These are phyloP conservation scores for Myopa tessellatipennis DNA, from an alignment of 2,888 invertebrate genomes.

Conservation along the genomic window DNA sequence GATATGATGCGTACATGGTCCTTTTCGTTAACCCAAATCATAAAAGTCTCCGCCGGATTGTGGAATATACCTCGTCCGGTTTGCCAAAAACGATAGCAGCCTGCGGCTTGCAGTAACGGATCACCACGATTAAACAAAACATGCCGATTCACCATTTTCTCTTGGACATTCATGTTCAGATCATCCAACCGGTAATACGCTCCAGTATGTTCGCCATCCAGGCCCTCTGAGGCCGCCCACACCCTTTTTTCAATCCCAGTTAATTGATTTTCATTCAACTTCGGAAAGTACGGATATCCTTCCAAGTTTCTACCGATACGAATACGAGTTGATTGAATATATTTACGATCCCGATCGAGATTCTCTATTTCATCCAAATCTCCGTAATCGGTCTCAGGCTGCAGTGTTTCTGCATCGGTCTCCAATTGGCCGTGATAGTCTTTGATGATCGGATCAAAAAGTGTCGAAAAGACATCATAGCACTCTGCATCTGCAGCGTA, in stretches of 20 bases:
- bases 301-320: slow-evolving; percentile 73
- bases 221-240: slow-evolving; percentile 61
- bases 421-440: slow-evolving; percentile 72
- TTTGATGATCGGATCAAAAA: slow-evolving; percentile 77
- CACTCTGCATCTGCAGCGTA: slow-evolving; percentile 77
- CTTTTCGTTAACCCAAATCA: slow-evolving; percentile 78
- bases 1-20: slow-evolving; percentile 80
- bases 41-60: slow-evolving; percentile 76
- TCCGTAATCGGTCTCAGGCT: slow-evolving; percentile 75
- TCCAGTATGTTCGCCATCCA: slow-evolving; percentile 73
- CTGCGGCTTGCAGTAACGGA: slow-evolving; percentile 71
- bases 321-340: slow-evolving; percentile 75
- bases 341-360: slow-evolving; percentile 73
- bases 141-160: slow-evolving; percentile 73
- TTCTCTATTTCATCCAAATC: slow-evolving; percentile 71
- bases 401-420: slow-evolving; percentile 69
- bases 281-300: slow-evolving; percentile 76
- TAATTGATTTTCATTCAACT: slow-evolving; percentile 74
- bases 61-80: slow-evolving; percentile 69
- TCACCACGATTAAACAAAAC: slow-evolving; percentile 76
- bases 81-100: slow-evolving; percentile 77
- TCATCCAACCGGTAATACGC: slow-evolving; percentile 72
- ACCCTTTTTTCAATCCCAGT: slow-evolving; percentile 72
- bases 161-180: slow-evolving; percentile 72
- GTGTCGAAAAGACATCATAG: slow-evolving; percentile 73